Evolutionary conservation across 2,888 invertebrate genomes (phyloP).

Genomic region (Drosophila mayaguana): DNA sequence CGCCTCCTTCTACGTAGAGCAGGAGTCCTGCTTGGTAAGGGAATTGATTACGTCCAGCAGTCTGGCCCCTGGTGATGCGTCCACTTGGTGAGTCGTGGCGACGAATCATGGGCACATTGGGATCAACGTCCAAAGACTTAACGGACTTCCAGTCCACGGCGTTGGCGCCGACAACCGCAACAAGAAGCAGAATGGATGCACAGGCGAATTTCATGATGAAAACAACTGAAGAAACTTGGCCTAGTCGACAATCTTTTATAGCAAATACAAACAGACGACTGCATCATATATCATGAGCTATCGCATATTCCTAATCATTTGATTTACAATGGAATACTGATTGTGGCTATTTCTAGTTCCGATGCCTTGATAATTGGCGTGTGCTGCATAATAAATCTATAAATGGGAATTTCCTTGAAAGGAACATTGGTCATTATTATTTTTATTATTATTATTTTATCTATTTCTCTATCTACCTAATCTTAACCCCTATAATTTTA

Average conservation of each 20-base stretch:
- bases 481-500: background rate
- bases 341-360: background rate
- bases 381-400: background rate
- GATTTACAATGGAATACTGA: constrained; percentile 37
- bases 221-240: constrained; percentile 36
- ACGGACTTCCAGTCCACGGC: constrained; percentile 65
- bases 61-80: constrained; percentile 78
- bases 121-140: constrained; percentile 51
- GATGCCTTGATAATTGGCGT: constrained; percentile 11
- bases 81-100: constrained; percentile 42
- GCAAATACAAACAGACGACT: background rate
- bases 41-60: constrained; percentile 75
- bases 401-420: constrained; percentile 13
- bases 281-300: constrained; percentile 54
- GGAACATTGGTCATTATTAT: too few relatives aligned
- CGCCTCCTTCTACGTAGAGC: constrained; percentile 51
- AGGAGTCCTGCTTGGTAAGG: constrained; percentile 81
- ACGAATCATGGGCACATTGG: constrained; percentile 36
- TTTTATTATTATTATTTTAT: background rate
- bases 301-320: constrained; percentile 31
- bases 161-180: constrained; percentile 49
- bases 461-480: too few relatives aligned
- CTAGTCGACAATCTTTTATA: constrained; percentile 52
- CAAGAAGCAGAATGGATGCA: constrained; percentile 51
- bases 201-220: constrained; percentile 64